These are phyloP conservation scores for Etheostoma perlongum DNA, from an alignment of 2,797 vertebrate genomes.

Conservation along the genomic window DNA sequence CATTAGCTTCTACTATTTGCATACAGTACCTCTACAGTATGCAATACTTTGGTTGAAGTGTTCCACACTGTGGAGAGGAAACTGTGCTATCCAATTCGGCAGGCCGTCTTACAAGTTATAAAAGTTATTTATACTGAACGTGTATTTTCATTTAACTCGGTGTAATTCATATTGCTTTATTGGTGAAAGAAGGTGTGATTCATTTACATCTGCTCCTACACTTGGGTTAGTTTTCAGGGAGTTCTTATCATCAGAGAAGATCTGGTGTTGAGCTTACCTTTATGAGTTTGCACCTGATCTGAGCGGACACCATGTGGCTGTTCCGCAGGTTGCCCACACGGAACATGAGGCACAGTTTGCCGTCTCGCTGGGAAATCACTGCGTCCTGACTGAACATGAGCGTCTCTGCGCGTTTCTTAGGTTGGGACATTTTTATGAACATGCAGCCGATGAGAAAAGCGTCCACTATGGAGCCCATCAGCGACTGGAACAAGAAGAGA, in stretches of 20 bases:
- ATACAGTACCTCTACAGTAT: not conserved
- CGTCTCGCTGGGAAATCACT: conserved; percentile 92
- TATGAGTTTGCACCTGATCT: conserved; percentile 95
- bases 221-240: conserved; percentile 1
- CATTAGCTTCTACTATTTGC: not conserved
- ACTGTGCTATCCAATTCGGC: not conserved
- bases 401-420: conserved; percentile 94
- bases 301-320: conserved; percentile 96
- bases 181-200: not conserved
- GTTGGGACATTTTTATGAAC: conserved; percentile 97
- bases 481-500: conserved; percentile 93
- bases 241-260: not conserved
- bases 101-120: not conserved
- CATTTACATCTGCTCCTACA: not conserved
- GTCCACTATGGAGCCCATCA: conserved; percentile 93
- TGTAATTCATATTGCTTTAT: not conserved
- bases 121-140: not conserved
- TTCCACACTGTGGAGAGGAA: not conserved
- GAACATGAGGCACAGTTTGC: conserved; percentile 94
- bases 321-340: conserved; percentile 93
- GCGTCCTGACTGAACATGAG: conserved; percentile 93
- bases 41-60: conserved; percentile 2
- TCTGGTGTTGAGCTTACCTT: conserved; percentile 83
- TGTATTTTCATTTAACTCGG: not conserved
- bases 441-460: conserved; percentile 95